A percentile compares a stretch with the other conserved stretches of the same genome.
These are phyloP conservation scores for Cyanocitta stelleri DNA, from an alignment of 2,113 vertebrate genomes.

Conservation along the genomic window DNA sequence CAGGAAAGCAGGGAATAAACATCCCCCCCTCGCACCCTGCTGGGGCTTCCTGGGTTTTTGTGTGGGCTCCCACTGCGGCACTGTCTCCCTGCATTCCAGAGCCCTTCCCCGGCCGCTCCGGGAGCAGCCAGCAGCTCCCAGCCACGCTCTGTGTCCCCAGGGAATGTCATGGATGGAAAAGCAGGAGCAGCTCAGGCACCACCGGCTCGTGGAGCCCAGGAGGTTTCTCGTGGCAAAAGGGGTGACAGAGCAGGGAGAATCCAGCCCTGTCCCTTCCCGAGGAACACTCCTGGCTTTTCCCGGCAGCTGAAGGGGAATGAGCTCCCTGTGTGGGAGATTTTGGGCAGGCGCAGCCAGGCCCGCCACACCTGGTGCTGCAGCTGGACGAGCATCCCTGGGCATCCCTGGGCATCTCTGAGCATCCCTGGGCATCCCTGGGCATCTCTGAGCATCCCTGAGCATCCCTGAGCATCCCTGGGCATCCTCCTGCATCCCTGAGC, in stretches of 20 bases:
- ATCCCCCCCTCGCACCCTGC: background rate
- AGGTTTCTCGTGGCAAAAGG: background rate
- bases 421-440: background rate
- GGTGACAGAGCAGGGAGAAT: background rate
- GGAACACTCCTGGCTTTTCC: rapidly evolving
- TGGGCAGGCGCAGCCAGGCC: background rate
- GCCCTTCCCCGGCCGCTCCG: background rate
- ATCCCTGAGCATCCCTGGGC: no score
- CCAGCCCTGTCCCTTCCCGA: background rate
- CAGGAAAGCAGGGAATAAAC: background rate
- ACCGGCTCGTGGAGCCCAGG: rapidly evolving
- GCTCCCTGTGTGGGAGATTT: background rate
- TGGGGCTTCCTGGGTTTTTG: background rate
- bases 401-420: no score
- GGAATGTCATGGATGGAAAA: background rate
- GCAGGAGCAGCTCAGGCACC: background rate
- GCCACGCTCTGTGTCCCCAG: background rate
- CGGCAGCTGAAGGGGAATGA: background rate
- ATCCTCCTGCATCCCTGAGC: background rate
- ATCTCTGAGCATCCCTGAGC: background rate
- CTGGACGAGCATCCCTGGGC: background rate
- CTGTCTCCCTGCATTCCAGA: background rate
- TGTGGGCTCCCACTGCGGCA: rapidly evolving
- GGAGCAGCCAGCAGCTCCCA: background rate
- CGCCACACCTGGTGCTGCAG: rapidly evolving